Evolutionary conservation across 2,888 invertebrate species (phyloP).

Genomic region (Drosophila fulvimacula): DNA sequence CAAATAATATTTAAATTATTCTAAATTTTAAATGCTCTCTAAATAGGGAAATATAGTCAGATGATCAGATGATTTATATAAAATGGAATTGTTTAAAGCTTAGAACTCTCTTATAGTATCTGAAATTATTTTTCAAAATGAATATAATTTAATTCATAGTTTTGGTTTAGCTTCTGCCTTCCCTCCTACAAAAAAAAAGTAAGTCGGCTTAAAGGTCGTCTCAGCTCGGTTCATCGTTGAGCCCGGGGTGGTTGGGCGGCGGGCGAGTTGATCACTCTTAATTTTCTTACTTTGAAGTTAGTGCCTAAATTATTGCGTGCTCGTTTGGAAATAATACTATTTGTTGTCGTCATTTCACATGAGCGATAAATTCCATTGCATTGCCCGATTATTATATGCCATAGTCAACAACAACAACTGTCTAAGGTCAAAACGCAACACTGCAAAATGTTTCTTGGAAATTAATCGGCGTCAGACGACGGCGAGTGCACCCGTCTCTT

Average conservation of each 20-base stretch:
- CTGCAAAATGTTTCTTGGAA: constrained; percentile 54
- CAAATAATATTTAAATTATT: too few species aligned
- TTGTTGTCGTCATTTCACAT: constrained; percentile 37
- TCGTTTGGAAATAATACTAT: constrained; percentile 19
- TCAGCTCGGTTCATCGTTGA: background rate
- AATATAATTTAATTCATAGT: background rate
- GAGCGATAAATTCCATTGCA: constrained; percentile 44
- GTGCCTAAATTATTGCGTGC: constrained; percentile 24
- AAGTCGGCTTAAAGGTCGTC: background rate
- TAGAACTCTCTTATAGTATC: background rate
- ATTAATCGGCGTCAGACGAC: constrained; percentile 32
- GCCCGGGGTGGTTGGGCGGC: background rate
- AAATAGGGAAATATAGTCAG: too few species aligned
- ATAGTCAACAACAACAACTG: constrained; percentile 28
- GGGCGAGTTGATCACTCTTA: background rate
- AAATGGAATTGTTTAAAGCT: too few species aligned
- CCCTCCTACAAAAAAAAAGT: too few species aligned
- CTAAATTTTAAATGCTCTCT: too few species aligned
- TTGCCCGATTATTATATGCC: constrained; percentile 45
- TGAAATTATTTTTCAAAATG: background rate
- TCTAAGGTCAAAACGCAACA: constrained; percentile 49
- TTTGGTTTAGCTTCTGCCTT: background rate
- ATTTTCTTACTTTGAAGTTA: constrained; percentile 1
- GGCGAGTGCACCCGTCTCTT: background rate
- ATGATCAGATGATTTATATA: too few species aligned